Evolutionary conservation across 2,797 vertebrate species (phyloP).

Genomic region (Enoplosus armatus): DNA sequence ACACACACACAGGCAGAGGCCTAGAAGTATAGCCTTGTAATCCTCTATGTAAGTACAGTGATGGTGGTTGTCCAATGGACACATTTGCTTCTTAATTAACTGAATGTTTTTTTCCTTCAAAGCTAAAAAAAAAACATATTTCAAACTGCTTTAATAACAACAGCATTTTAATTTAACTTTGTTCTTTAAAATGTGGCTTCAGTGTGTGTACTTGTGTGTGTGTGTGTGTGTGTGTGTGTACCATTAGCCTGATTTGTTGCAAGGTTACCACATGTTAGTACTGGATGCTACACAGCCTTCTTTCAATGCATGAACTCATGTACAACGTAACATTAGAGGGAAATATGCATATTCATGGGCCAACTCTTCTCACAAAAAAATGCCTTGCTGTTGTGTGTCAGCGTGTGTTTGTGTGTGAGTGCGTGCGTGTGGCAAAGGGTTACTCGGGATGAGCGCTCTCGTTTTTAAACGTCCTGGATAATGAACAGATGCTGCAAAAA

Average conservation of each 20-base stretch:
- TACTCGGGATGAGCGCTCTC: slow-evolving; percentile 76
- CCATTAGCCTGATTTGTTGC: slow-evolving; percentile 31
- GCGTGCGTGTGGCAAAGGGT: slow-evolving; percentile 49
- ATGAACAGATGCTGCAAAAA: slow-evolving; percentile 93
- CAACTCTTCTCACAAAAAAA: slow-evolving; percentile 40
- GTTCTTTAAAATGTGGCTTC: neutral
- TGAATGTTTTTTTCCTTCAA: neutral
- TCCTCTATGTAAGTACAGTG: neutral
- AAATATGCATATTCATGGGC: slow-evolving; percentile 67
- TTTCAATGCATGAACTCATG: slow-evolving; percentile 45
- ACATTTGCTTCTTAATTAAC: neutral
- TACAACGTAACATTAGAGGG: slow-evolving; percentile 46
- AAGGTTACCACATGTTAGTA: slow-evolving; percentile 33
- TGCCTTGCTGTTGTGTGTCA: slow-evolving; percentile 20
- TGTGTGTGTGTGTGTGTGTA: neutral
- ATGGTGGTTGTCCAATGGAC: neutral
- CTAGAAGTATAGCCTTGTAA: neutral
- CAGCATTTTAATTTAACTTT: neutral
- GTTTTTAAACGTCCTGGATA: slow-evolving; percentile 87
- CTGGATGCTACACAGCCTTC: slow-evolving; percentile 40
- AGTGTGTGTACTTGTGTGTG: neutral
- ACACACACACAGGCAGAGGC: neutral
- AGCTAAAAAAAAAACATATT: neutral
- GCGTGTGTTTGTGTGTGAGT: slow-evolving; percentile 9
- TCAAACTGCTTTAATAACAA: neutral